phyloP scores from a whole-genome alignment of 2,888 invertebrate species.

The Hermaeophaga mercurialis region DNA sequence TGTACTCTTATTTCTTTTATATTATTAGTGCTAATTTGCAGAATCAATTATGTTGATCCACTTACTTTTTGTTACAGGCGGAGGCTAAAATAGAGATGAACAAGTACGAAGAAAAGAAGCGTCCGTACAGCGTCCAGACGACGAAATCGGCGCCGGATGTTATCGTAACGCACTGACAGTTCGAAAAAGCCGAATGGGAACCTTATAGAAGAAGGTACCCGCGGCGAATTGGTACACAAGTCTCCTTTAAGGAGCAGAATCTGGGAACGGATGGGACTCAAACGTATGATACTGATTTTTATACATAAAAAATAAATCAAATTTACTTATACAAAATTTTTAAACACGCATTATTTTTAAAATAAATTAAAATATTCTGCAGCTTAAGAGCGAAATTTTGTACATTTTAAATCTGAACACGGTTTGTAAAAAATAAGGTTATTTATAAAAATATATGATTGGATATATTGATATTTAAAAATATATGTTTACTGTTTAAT shows the following conservation, averaged over 20 bases:
- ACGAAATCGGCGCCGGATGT: constrained; percentile 91
- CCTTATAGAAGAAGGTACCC: constrained; percentile 64
- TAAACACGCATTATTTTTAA: too few relatives aligned
- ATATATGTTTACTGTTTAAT: too few relatives aligned
- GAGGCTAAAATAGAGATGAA: constrained; percentile 66
- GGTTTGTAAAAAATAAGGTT: too few relatives aligned
- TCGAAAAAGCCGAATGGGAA: constrained; percentile 70
- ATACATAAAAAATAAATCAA: constrained; percentile 43
- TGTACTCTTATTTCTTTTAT: too few relatives aligned
- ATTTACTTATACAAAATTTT: constrained; percentile 6
- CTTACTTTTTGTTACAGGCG: constrained; percentile 47
- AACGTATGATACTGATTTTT: constrained; percentile 50
- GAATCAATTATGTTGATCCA: too few relatives aligned
- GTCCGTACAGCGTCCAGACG: constrained; percentile 81
- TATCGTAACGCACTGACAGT: constrained; percentile 81
- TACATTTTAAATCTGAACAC: too few relatives aligned
- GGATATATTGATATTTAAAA: too few relatives aligned
- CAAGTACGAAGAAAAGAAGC: constrained; percentile 23
- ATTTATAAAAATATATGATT: too few relatives aligned
- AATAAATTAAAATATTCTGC: too few relatives aligned
- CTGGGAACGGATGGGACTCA: constrained; percentile 52
- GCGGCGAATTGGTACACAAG: constrained; percentile 52
- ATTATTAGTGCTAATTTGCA: too few relatives aligned
- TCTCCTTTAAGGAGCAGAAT: constrained; percentile 21
- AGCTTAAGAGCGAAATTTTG: too few relatives aligned